Evolutionary conservation across 1,140 invertebrate species (phyloP).

Genomic region (Drosophila tropicalis): DNA sequence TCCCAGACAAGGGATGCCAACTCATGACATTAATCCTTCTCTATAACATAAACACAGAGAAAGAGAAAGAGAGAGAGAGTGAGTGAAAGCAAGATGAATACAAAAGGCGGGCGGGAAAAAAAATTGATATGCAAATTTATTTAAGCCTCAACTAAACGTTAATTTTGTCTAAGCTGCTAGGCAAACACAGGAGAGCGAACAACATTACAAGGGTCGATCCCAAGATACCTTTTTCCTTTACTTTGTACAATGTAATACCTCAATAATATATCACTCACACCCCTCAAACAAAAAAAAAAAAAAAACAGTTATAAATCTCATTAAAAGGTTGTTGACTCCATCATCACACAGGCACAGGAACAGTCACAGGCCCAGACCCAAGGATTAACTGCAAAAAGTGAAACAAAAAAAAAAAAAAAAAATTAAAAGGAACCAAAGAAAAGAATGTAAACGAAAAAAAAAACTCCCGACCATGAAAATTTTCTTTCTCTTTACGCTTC

Average conservation of each 20-base stretch:
- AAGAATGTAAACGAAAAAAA: constrained; percentile 15
- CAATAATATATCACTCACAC: constrained; percentile 63
- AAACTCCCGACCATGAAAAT: constrained; percentile 35
- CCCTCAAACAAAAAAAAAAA: constrained; percentile 45
- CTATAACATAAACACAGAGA: constrained; percentile 38
- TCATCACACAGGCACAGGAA: constrained; percentile 17
- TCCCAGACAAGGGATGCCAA: constrained; percentile 11
- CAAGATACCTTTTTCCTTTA: constrained; percentile 39
- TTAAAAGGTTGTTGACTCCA: constrained; percentile 80
- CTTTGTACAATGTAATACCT: constrained; percentile 64
- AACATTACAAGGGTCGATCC: constrained; percentile 7
- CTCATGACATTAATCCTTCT: constrained; percentile 66
- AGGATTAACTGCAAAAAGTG: constrained; percentile 58
- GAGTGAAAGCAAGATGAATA: neutral
- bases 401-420: constrained; percentile 16
- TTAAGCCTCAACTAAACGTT: constrained; percentile 73
- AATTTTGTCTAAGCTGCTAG: constrained; percentile 66
- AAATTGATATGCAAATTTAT: constrained; percentile 78
- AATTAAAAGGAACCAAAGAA: constrained; percentile 11
- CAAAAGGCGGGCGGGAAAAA: neutral
- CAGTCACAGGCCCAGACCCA: constrained; percentile 18
- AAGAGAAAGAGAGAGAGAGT: neutral
- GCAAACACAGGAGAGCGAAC: constrained; percentile 52
- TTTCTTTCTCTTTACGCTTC: constrained; percentile 80
- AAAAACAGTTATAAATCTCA: constrained; percentile 75